Conservation (phyloP, 2,888 invertebrate genomes). For the Melinopterus prodromus region DNA sequence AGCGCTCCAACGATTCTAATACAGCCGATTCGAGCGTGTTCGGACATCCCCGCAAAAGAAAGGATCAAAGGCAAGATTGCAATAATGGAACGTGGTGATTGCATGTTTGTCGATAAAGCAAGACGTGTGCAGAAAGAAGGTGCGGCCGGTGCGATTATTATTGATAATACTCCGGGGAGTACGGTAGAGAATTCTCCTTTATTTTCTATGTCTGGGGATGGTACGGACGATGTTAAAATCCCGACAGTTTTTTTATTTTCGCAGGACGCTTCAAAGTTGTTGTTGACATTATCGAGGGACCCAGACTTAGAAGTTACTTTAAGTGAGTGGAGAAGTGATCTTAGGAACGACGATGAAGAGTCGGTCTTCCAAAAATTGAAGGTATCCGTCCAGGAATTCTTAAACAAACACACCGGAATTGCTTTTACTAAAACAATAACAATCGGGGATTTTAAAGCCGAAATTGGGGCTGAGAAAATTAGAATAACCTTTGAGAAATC, state of each 20-base stretch:
- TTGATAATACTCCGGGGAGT: constrained; percentile 82
- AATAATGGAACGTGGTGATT: constrained; percentile 89
- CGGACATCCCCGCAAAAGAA: constrained; percentile 66
- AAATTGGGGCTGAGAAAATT: constrained; percentile 55
- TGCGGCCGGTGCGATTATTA: constrained; percentile 84
- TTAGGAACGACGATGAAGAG: constrained; percentile 62
- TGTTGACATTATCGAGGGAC: constrained; percentile 66
- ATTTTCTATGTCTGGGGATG: constrained; percentile 98
- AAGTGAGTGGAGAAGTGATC: constrained; percentile 60
- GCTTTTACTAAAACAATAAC: constrained; percentile 54
- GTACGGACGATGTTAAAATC: constrained; percentile 83
- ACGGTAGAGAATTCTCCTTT: constrained; percentile 79
- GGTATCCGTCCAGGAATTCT: constrained; percentile 60
- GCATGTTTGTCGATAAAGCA: constrained; percentile 96
- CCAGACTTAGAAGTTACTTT: constrained; percentile 66
- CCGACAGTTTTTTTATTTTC: constrained; percentile 92
- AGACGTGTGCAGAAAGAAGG: constrained; percentile 83
- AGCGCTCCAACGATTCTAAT: constrained; percentile 72
- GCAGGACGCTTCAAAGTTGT: constrained; percentile 76
- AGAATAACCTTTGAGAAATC: constrained; percentile 51
- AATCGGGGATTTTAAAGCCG: constrained; percentile 56
- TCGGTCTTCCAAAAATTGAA: constrained; percentile 60
- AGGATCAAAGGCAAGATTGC: constrained; percentile 77
- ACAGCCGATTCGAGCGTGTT: constrained; percentile 75
- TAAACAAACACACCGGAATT: constrained; percentile 58